Evolutionary conservation across 2,888 invertebrate genomes (phyloP).

Genomic region (Drosophila birchii): DNA sequence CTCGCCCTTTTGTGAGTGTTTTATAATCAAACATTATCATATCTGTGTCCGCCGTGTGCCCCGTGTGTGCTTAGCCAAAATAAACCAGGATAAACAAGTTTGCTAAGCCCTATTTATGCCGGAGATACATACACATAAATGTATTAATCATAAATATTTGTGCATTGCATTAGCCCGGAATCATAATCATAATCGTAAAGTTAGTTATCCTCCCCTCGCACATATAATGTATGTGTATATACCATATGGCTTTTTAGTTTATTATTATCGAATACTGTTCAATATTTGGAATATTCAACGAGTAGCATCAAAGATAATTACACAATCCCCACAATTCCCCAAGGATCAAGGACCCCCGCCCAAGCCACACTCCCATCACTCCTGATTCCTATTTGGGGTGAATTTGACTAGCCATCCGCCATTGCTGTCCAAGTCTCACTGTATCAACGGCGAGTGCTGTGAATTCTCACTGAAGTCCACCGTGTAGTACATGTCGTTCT

Average conservation of each 20-base stretch:
- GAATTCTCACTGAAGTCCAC: conserved; percentile 90
- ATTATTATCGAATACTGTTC: conserved; percentile 68
- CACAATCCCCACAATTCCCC: conserved; percentile 27
- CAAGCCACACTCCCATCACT: neutral
- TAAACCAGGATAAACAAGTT: conserved; percentile 53
- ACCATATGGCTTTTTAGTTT: conserved; percentile 39
- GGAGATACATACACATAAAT: conserved; percentile 39
- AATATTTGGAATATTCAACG: conserved; percentile 73
- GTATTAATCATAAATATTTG: conserved; percentile 51
- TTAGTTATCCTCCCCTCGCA: conserved; percentile 30
- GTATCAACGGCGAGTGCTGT: conserved; percentile 90
- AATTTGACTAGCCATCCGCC: conserved; percentile 82
- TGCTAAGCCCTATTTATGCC: conserved; percentile 62
- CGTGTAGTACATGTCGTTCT: conserved; percentile 91
- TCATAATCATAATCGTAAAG: conserved; percentile 52
- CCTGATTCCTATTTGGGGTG: conserved; percentile 55
- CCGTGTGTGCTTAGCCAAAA: conserved; percentile 51
- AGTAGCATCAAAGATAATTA: conserved; percentile 61
- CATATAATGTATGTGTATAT: neutral
- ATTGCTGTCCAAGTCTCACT: conserved; percentile 85
- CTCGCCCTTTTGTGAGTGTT: conserved; percentile 10
- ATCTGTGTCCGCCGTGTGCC: neutral
- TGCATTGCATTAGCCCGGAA: conserved; percentile 45
- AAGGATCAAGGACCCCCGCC: conserved; percentile 3
- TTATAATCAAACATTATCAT: conserved; percentile 53